Conservation (phyloP, 2,113 vertebrate genomes). For the Thinocorus orbignyianus region DNA sequence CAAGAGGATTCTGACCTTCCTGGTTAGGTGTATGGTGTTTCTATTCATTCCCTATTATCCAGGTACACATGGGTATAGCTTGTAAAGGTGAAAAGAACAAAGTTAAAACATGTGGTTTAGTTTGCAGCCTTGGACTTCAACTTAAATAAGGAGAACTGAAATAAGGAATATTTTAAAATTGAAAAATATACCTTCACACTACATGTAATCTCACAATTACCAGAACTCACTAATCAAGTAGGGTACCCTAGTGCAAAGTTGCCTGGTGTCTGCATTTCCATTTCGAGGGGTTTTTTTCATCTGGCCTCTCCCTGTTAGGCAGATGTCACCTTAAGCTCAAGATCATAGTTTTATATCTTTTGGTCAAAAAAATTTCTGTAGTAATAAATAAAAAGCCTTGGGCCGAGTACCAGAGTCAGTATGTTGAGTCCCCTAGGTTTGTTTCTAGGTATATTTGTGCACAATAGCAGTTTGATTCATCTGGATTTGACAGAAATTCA, state of each 20-base stretch:
- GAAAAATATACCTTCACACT: neutral
- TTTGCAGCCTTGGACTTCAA: neutral
- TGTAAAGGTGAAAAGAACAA: neutral
- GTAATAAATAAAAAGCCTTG: neutral
- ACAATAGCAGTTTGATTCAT: neutral
- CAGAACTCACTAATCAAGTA: neutral
- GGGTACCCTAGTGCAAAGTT: neutral
- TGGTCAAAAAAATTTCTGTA: neutral
- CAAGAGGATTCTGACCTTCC: neutral
- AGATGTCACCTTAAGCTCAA: neutral
- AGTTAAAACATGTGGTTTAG: neutral
- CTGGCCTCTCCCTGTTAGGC: neutral
- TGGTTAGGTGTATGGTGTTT: neutral
- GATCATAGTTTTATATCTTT: neutral
- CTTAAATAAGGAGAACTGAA: neutral
- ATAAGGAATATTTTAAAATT: neutral
- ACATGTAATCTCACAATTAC: neutral
- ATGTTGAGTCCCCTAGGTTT: neutral
- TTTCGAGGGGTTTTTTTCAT: neutral
- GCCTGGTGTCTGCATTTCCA: neutral
- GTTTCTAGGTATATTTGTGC: neutral
- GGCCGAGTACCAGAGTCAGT: neutral
- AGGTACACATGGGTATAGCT: neutral
- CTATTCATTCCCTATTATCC: neutral
- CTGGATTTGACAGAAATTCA: neutral